Evolutionary conservation across 2,113 vertebrate genomes (phyloP), one percentile per base, ranked within the genome.

Genomic region (Condylura cristata): DNA sequence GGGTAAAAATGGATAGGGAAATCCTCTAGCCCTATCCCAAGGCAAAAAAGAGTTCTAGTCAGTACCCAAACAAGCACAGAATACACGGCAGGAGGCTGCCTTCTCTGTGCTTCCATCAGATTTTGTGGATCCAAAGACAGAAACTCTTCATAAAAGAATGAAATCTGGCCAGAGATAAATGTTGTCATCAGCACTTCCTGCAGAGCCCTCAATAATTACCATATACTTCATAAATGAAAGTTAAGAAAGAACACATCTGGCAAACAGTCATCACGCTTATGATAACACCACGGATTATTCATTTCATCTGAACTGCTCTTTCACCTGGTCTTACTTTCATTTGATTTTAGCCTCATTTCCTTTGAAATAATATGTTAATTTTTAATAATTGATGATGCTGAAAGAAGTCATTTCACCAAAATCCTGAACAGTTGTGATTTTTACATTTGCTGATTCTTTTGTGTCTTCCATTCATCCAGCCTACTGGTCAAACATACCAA

Each of bases 401-500:
- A 91, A 87, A 89, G 53, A 86, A 89, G 60, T 61, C 63, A 89
- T 86, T 30, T 56, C 79, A 75, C 70, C 51, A 84, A 89, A 95
- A 91, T 76, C 48, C 13, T 17, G 24, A 71, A 26, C 74, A 86
- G 75, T 37, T 88, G 63, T 44, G 60, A 74, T 17, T 96, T 94
- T 86, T 72, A 66, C 22, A 81, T 81, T 87, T 87, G 34, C 56
- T 84, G 65, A 93, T 16, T 86, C 58, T 71, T 66, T 92, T 51
- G 1, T 56, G 39, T 30, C 20, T 91, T 32, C 24, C n/a, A 78
- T 94, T 89, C n/a, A 76, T 91, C 56, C 91, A 95, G 53, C 65
- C 79, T 81, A 75, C 37, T 94, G 72, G 81, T 95, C 68, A 92
- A 96, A 95, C 39, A 28, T 74, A 61, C 39, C 65, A 86, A 60